phyloP scores from a whole-genome alignment of 2,797 vertebrate genomes.

The Odontamblyopus rebecca region DNA sequence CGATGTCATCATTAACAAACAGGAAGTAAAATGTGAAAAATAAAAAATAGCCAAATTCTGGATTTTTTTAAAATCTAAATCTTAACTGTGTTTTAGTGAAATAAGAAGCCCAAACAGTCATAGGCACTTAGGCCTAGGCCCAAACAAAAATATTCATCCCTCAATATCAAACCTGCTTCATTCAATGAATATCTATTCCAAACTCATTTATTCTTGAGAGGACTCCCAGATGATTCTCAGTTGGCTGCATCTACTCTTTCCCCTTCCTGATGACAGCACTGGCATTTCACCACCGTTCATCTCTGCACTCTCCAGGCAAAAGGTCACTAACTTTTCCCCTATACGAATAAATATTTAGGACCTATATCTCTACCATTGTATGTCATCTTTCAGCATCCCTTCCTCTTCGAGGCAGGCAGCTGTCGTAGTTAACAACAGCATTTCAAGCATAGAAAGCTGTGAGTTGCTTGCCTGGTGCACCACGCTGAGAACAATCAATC shows the following conservation, averaged over 20 bases:
- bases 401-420: constrained; percentile 13
- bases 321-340: background rate
- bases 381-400: background rate
- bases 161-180: background rate
- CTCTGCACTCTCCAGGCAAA: background rate
- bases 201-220: background rate
- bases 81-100: too few relatives aligned
- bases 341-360: background rate
- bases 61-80: too few relatives aligned
- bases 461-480: constrained; percentile 4
- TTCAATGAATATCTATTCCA: background rate
- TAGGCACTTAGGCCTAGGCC: too few relatives aligned
- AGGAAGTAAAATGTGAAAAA: too few relatives aligned
- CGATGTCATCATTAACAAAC: too few relatives aligned
- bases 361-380: background rate
- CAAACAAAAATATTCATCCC: background rate
- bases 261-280: constrained; percentile 10
- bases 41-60: too few relatives aligned
- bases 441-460: constrained; percentile 1
- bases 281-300: constrained; percentile 21
- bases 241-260: background rate
- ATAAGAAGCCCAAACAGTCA: too few relatives aligned
- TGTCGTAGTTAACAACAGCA: constrained; percentile 23
- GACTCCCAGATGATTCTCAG: background rate
- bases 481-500: constrained; percentile 16